Evolutionary conservation across 2,797 vertebrate species (phyloP).

Genomic region (Sebastolobus altivelis): DNA sequence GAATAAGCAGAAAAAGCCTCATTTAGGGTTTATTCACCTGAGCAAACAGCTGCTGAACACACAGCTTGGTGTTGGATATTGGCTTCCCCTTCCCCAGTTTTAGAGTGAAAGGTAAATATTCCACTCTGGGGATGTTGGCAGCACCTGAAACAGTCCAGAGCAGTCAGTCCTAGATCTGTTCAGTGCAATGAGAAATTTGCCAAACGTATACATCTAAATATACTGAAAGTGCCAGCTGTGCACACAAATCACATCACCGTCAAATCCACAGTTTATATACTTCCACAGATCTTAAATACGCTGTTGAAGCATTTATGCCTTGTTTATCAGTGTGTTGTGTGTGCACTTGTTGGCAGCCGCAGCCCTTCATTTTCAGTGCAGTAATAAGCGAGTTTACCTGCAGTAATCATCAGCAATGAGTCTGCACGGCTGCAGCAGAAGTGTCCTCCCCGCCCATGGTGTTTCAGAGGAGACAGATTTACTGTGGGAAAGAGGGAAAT

Average conservation of each 20-base stretch:
- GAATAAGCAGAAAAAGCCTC: slow-evolving; percentile 55
- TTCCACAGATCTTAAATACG: slow-evolving; percentile 14
- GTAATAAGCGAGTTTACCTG: slow-evolving; percentile 77
- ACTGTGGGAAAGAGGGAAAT: slow-evolving; percentile 59
- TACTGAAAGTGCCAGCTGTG: slow-evolving; percentile 52
- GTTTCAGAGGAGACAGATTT: slow-evolving; percentile 43
- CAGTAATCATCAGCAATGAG: slow-evolving; percentile 67
- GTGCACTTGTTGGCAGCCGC: slow-evolving; percentile 53
- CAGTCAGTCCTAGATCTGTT: slow-evolving; percentile 39
- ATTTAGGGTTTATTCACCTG: slow-evolving; percentile 64
- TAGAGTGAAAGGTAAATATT: slow-evolving; percentile 65
- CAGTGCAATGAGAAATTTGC: slow-evolving; percentile 36
- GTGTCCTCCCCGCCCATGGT: slow-evolving; percentile 48
- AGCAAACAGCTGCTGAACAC: slow-evolving; percentile 74
- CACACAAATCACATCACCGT: slow-evolving; percentile 55
- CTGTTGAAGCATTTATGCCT: slow-evolving; percentile 38
- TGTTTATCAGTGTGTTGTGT: slow-evolving; percentile 50
- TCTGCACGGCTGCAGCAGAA: slow-evolving; percentile 68
- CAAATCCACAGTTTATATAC: slow-evolving; percentile 24
- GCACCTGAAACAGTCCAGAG: slow-evolving; percentile 62
- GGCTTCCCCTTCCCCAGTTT: slow-evolving; percentile 22
- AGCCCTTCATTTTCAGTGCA: slow-evolving; percentile 64
- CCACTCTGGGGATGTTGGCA: slow-evolving; percentile 41
- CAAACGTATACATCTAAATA: slow-evolving; percentile 37
- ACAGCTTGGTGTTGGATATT: slow-evolving; percentile 53